phyloP scores from a whole-genome alignment of 2,113 vertebrate species.

The Oryzias woworae region DNA sequence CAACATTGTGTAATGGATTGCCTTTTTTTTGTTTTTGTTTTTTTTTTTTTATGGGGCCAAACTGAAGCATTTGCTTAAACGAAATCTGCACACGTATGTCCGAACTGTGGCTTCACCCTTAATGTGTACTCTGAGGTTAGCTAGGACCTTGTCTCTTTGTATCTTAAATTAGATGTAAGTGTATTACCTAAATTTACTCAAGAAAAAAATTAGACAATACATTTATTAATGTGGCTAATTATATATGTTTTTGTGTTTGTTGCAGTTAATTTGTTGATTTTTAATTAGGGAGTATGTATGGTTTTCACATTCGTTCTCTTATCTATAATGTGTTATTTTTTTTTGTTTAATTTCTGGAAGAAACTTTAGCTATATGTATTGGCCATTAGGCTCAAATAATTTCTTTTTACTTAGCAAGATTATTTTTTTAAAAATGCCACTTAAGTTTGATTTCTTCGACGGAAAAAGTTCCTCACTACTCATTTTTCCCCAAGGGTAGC shows the following conservation, averaged over 20 bases:
- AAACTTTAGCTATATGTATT: no score
- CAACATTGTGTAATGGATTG: constrained; percentile 55
- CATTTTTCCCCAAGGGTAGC: no score
- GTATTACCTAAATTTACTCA: constrained; percentile 22
- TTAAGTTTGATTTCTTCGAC: no score
- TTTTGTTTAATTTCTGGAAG: no score
- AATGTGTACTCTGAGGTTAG: constrained; percentile 43
- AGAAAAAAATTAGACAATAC: constrained; percentile 41
- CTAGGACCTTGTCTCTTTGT: constrained; percentile 46
- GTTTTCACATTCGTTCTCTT: no score
- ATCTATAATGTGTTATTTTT: no score
- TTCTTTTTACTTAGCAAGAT: no score
- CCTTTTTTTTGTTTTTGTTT: neutral
- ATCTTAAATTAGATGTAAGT: constrained; percentile 49
- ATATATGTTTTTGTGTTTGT: constrained; percentile 6
- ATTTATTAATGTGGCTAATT: constrained; percentile 56
- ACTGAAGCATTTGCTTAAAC: constrained; percentile 16
- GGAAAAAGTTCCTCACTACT: no score
- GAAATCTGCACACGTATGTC: constrained; percentile 25
- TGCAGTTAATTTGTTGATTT: neutral
- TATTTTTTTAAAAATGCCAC: no score
- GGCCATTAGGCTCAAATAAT: no score
- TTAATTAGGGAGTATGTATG: no score
- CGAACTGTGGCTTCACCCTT: constrained; percentile 30
- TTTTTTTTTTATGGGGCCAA: constrained; percentile 17